Conservation (phyloP, 2,888 invertebrate genomes). For the Pachycephus smyrnensis region DNA sequence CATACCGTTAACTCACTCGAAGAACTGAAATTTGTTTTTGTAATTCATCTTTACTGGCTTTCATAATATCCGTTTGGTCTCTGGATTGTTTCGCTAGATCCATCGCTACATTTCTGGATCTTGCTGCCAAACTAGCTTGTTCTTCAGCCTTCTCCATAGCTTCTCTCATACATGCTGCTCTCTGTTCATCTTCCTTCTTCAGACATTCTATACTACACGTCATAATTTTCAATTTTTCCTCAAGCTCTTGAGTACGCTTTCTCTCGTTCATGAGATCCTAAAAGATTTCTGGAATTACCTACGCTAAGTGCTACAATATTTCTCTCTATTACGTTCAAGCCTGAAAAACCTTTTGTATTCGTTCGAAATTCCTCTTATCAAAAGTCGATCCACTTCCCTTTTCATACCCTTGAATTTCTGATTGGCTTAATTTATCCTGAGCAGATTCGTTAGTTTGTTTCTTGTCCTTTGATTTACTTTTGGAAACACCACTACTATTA, state of each 20-base stretch:
- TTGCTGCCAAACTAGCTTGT: slow-evolving; percentile 34
- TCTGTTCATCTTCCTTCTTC: slow-evolving; percentile 34
- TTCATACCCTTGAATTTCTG: neutral
- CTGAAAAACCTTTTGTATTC: slow-evolving; percentile 28
- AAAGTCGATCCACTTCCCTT: neutral
- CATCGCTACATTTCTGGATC: slow-evolving; percentile 40
- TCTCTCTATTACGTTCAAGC: slow-evolving; percentile 2
- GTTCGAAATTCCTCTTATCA: slow-evolving; percentile 20
- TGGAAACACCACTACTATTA: neutral
- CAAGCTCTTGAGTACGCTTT: slow-evolving; percentile 33
- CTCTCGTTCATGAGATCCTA: slow-evolving; percentile 41
- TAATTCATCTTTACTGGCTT: slow-evolving; percentile 37
- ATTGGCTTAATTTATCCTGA: neutral
- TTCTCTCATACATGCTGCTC: slow-evolving; percentile 33
- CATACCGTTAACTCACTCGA: slow-evolving; percentile 30
- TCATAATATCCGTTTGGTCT: slow-evolving; percentile 35
- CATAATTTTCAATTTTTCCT: slow-evolving; percentile 36
- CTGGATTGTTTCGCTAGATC: slow-evolving; percentile 40
- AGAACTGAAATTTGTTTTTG: slow-evolving; percentile 32
- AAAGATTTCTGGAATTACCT: slow-evolving; percentile 14
- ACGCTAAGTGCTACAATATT: neutral
- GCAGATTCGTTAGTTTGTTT: neutral
- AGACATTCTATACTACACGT: slow-evolving; percentile 38
- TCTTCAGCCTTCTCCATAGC: slow-evolving; percentile 37
- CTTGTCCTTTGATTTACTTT: neutral